phyloP scores from a whole-genome alignment of 1,140 invertebrate genomes.

The Thaumetopoea pityocampa region DNA sequence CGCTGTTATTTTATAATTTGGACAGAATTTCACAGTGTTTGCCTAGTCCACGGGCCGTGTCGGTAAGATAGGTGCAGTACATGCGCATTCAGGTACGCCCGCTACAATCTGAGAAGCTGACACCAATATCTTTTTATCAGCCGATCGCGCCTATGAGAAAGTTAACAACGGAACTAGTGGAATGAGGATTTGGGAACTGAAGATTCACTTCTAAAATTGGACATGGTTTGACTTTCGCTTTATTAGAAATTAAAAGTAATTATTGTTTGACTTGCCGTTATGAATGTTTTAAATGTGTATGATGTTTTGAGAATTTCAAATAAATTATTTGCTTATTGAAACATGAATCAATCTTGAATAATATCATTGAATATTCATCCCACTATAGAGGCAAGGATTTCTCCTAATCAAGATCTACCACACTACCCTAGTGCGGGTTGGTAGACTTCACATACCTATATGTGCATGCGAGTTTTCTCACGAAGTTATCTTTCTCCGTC shows the following conservation, averaged over 20 bases:
- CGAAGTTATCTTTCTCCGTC: too few species aligned
- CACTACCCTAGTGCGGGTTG: too few species aligned
- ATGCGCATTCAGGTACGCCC: conserved; percentile 66
- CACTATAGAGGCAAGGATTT: too few species aligned
- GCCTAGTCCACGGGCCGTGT: conserved; percentile 66
- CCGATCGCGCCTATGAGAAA: conserved; percentile 67
- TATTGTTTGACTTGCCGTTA: too few species aligned
- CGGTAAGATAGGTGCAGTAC: conserved; percentile 67
- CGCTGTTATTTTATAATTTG: conserved; percentile 22
- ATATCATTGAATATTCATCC: too few species aligned
- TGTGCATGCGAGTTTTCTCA: too few species aligned
- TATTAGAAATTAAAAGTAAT: conserved; percentile 6
- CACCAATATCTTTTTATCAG: conserved; percentile 72
- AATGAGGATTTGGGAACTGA: conserved; percentile 6
- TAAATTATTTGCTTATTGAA: conserved; percentile 28
- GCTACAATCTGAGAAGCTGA: conserved; percentile 60
- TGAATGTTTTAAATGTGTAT: too few species aligned
- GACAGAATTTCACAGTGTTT: conserved; percentile 39
- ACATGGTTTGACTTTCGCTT: not conserved
- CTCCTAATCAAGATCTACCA: too few species aligned
- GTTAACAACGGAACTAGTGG: conserved; percentile 28
- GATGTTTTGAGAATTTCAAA: too few species aligned
- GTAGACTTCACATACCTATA: too few species aligned
- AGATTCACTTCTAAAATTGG: conserved; percentile 13
- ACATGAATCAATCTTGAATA: too few species aligned